Base-by-base conservation (phyloP, 2,113 vertebrate genomes). In the Athene noctua region DNA sequence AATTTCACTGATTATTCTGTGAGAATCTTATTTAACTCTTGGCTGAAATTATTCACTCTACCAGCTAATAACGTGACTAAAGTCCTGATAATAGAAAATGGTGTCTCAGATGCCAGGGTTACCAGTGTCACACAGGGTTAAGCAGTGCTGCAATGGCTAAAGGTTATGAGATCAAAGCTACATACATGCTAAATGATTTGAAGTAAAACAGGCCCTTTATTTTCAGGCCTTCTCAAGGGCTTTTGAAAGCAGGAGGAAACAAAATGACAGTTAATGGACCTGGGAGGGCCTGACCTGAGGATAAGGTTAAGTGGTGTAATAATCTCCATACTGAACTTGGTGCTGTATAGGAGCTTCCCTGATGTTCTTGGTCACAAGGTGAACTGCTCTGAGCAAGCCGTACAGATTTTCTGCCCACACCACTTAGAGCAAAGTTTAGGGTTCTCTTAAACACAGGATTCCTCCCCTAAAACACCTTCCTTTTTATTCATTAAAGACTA, bases 231-330 rank as follows among this genome's bases (percentile, higher is more conserved):
- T 82, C 79, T 94, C 80, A 88, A 97, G 80, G 88, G 75, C 80
- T 88, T 96, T 82, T 95, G 92, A 94, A 95, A 93, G 88, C 3
- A 3, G 67, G 66, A 88, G 79, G 84, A 95, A 94, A 94, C 66
- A 71, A 83, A 96, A 67, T 70, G 91, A 82, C 80, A 94, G 83
- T 40, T 93, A 92, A 92, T 88, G 92, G 79, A 93, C 84, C 36
- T 29, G 87, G 54, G 55, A 94, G 34, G n/a, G 62, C 59, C 38
- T 96, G 91, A 87, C 86, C 70, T 86, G 51, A 92, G 94, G 93
- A 96, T 54, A 49, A 88, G 90, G 81, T 73, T 79, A 96, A 95
- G 92, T 75, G 74, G 51, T 74, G 10, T 75, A 81, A 59, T 94
- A 34, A 93, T 83, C 85, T 80, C 67, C 72, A 73, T 46, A 22